A percentile compares a stretch with the other conserved stretches of the same genome.
These are phyloP conservation scores for Sebastes schlegelii DNA, from an alignment of 2,113 vertebrate species.

Conservation along the genomic window DNA sequence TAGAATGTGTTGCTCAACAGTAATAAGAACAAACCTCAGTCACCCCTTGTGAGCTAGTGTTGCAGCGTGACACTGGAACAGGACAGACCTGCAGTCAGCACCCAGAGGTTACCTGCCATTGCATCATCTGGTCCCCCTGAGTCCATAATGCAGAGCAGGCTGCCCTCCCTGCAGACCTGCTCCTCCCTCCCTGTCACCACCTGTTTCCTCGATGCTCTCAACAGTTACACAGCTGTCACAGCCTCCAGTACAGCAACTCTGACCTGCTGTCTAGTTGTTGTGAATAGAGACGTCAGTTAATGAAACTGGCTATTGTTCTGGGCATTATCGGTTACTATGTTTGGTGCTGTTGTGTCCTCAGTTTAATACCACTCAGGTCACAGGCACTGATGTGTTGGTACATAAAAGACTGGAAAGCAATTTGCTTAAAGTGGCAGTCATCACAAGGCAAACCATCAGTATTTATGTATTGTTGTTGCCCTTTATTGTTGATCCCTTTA, in stretches of 20 bases:
- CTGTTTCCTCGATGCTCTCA: constrained; percentile 58
- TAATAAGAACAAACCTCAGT: neutral
- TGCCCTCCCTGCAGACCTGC: constrained; percentile 7
- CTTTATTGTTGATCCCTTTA: too few relatives aligned
- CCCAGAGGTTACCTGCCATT: constrained; percentile 65
- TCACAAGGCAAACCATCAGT: neutral
- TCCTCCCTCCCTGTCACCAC: constrained; percentile 15
- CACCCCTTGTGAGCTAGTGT: constrained; percentile 18
- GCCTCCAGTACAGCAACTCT: neutral
- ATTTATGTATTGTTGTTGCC: neutral
- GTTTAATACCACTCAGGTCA: neutral
- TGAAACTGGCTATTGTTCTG: constrained; percentile 11
- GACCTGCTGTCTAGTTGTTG: neutral
- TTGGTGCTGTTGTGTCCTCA: neutral
- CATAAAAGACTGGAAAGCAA: neutral
- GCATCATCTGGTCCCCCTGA: constrained; percentile 54
- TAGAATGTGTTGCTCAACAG: neutral
- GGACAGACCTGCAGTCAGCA: constrained; percentile 25
- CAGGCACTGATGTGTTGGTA: neutral
- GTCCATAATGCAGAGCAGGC: neutral
- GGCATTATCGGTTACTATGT: neutral
- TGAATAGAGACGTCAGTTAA: constrained; percentile 13
- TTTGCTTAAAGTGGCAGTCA: neutral
- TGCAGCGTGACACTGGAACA: constrained; percentile 48
- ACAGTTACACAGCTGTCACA: constrained; percentile 44